Conservation (phyloP, 2,888 invertebrate genomes). For the Drosophila paramelanica region DNA sequence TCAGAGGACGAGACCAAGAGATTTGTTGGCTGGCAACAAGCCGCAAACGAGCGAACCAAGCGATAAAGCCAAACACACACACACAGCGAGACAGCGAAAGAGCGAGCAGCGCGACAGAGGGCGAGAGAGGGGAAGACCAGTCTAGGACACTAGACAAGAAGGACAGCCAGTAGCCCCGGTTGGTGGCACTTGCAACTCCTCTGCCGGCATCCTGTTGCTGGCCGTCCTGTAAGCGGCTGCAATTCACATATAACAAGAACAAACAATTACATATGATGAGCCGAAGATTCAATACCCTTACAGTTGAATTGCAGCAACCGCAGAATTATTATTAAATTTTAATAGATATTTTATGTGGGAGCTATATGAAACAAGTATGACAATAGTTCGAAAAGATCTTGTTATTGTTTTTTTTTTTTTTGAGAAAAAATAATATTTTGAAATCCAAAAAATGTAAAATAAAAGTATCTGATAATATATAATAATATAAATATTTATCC, state of each 20-base stretch:
- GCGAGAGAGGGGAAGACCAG: neutral
- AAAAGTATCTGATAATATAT: too few species aligned
- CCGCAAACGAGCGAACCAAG: conserved; percentile 64
- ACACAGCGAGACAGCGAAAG: neutral
- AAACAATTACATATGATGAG: neutral
- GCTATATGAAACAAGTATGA: too few species aligned
- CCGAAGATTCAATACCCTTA: neutral
- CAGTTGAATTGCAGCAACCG: too few species aligned
- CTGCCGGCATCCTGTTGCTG: conserved; percentile 21
- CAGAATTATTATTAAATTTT: too few species aligned
- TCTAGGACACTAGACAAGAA: neutral
- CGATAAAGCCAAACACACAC: conserved; percentile 36
- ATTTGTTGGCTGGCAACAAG: conserved; percentile 77
- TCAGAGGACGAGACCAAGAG: conserved; percentile 44
- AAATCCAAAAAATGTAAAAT: too few species aligned
- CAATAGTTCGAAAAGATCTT: too few species aligned
- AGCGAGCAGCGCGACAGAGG: neutral
- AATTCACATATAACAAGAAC: conserved; percentile 54
- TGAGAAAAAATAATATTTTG: too few species aligned
- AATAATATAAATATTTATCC: too few species aligned
- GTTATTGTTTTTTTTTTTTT: too few species aligned
- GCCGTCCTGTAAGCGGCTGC: conserved; percentile 46
- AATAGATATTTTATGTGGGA: too few species aligned
- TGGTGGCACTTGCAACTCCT: conserved; percentile 20
- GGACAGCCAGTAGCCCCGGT: neutral